These are phyloP conservation scores for Pheosia gnoma DNA, from an alignment of 2,888 invertebrate genomes.

Conservation along the genomic window DNA sequence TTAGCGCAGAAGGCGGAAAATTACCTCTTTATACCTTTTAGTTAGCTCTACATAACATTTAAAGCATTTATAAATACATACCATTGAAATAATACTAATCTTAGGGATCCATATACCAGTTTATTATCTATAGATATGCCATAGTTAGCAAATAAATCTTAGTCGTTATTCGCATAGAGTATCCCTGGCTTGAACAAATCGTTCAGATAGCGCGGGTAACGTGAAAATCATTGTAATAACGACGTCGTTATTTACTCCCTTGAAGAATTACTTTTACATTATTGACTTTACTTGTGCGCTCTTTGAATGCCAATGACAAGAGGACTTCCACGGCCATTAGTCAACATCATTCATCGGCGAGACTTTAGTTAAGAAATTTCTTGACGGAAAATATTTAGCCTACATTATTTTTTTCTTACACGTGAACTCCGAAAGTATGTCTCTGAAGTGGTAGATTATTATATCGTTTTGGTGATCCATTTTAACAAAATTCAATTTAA, in stretches of 20 bases:
- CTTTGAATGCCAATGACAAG: constrained; percentile 11
- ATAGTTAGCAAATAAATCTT: too few relatives aligned
- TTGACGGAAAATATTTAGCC: background rate
- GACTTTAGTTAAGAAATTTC: constrained; percentile 5
- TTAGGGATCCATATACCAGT: too few relatives aligned
- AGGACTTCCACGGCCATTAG: constrained; percentile 5
- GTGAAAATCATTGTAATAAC: constrained; percentile 9
- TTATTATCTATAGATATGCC: too few relatives aligned
- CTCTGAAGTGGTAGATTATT: background rate
- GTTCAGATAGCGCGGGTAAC: background rate
- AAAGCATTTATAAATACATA: too few relatives aligned
- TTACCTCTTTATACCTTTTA: too few relatives aligned
- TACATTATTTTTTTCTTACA: background rate
- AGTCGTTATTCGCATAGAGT: background rate
- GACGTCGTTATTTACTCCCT: constrained; percentile 6
- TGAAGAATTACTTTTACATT: constrained; percentile 14
- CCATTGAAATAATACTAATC: too few relatives aligned
- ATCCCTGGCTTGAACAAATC: constrained; percentile 3
- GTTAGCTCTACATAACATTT: too few relatives aligned
- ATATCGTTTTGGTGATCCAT: too few relatives aligned
- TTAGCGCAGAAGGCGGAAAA: too few relatives aligned
- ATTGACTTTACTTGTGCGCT: constrained; percentile 11
- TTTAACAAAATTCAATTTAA: too few relatives aligned
- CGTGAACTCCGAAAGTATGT: background rate
- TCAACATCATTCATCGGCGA: constrained; percentile 7